Percentiles rank a stretch among this genome's conserved stretches.
Conservation (phyloP, 2,113 vertebrate genomes). For the Colinus virginianus region DNA sequence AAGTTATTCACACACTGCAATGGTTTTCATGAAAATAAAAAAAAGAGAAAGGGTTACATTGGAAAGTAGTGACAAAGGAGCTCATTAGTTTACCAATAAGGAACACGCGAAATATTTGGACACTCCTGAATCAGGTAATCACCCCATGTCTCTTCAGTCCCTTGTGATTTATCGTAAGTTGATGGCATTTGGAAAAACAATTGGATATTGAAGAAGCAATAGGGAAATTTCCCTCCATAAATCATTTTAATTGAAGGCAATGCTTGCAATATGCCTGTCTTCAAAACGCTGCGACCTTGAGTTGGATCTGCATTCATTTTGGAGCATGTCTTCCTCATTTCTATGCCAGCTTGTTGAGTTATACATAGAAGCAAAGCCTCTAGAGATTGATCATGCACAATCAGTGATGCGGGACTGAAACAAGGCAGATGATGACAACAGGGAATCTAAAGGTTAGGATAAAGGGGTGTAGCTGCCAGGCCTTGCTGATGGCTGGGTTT, state of each 20-base stretch:
- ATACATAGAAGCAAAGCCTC: slow-evolving; percentile 28
- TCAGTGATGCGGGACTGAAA: slow-evolving; percentile 48
- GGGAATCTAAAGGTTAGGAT: slow-evolving; percentile 37
- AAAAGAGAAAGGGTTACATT: neutral
- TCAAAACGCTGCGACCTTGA: neutral
- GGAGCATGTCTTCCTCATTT: slow-evolving; percentile 16
- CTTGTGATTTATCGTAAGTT: neutral
- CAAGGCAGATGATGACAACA: slow-evolving; percentile 35
- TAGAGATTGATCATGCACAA: slow-evolving; percentile 44
- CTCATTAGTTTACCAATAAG: neutral
- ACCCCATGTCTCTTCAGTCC: neutral
- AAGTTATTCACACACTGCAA: neutral
- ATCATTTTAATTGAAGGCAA: slow-evolving; percentile 34
- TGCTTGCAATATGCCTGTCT: neutral
- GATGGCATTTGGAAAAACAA: neutral
- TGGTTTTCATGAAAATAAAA: neutral
- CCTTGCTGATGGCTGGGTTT: neutral
- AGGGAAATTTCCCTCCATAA: neutral
- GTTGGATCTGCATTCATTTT: neutral
- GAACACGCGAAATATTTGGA: neutral
- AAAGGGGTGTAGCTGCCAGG: slow-evolving; percentile 2
- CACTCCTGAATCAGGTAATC: neutral
- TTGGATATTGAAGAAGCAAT: slow-evolving; percentile 33
- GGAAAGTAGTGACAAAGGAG: neutral
- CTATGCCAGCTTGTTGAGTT: slow-evolving; percentile 49